Conservation (phyloP, 2,113 vertebrate species). For the Verasper variegatus region DNA sequence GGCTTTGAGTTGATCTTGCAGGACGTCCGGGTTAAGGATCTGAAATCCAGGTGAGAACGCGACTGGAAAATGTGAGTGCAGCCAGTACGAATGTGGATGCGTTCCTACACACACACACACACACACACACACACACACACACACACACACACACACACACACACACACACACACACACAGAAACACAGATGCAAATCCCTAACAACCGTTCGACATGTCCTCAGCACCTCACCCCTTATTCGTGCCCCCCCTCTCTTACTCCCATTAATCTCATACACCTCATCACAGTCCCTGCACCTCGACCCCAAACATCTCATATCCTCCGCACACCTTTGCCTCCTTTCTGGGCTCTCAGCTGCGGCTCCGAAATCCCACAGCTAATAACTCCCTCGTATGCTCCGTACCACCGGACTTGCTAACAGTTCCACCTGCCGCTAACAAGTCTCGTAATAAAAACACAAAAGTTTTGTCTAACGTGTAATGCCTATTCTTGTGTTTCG, state of each 20-base stretch:
- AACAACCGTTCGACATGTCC: conserved; percentile 45
- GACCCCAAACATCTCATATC: conserved; percentile 74
- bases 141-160: conserved; percentile 11
- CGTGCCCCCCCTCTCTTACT: conserved; percentile 45
- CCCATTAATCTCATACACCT: conserved; percentile 75
- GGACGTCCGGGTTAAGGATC: conserved; percentile 24
- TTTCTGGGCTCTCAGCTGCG: conserved; percentile 37
- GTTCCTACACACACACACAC: conserved; percentile 1
- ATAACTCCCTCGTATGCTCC: conserved; percentile 51
- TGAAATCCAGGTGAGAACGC: conserved; percentile 35
- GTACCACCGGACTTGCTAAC: conserved; percentile 20
- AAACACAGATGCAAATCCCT: conserved; percentile 25
- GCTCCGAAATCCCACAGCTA: conserved; percentile 55
- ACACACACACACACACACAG: background rate
- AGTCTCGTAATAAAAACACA: too few relatives aligned
- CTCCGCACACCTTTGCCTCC: conserved; percentile 76
- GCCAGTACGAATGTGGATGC: background rate
- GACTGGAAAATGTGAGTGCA: background rate
- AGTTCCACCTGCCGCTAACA: conserved; percentile 24
- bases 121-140: conserved; percentile 6
- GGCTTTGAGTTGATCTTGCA: conserved; percentile 8
- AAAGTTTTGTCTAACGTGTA: background rate
- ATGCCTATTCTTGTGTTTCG: background rate
- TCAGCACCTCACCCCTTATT: conserved; percentile 52
- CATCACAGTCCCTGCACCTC: conserved; percentile 71